Evolutionary conservation across 1,140 invertebrate species (phyloP).

Genomic region (Drosophila eugracilis): DNA sequence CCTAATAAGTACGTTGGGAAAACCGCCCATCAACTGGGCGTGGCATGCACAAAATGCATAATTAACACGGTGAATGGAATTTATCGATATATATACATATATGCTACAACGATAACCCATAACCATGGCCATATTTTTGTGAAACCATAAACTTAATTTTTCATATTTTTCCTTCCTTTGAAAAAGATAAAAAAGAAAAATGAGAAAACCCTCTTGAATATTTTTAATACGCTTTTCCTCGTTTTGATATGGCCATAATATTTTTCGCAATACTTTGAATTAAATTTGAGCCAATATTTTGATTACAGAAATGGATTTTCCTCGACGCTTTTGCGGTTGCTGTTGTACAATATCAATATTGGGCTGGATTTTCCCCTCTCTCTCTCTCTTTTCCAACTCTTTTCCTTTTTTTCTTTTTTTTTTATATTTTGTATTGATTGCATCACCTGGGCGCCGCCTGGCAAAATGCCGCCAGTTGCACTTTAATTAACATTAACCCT

Average conservation of each 20-base stretch:
- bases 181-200: too few relatives aligned
- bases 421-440: slow-evolving; percentile 7
- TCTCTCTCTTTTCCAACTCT: too few relatives aligned
- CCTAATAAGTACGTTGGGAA: slow-evolving; percentile 61
- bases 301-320: slow-evolving; percentile 36
- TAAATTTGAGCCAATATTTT: slow-evolving; percentile 37
- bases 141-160: background rate
- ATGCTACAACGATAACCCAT: background rate
- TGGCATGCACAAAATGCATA: slow-evolving; percentile 32
- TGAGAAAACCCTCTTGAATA: background rate
- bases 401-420: too few relatives aligned
- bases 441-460: slow-evolving; percentile 1
- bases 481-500: slow-evolving; percentile 72
- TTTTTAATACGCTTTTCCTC: too few relatives aligned
- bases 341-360: slow-evolving; percentile 29
- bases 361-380: background rate
- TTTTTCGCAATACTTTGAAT: slow-evolving; percentile 17
- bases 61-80: slow-evolving; percentile 22
- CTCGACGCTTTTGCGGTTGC: slow-evolving; percentile 11
- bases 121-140: slow-evolving; percentile 18
- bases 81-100: slow-evolving; percentile 3
- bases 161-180: background rate
- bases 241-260: background rate
- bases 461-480: slow-evolving; percentile 18
- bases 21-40: slow-evolving; percentile 7